These are phyloP conservation scores for Tenthredo notha DNA, from an alignment of 2,888 invertebrate species.

Conservation along the genomic window DNA sequence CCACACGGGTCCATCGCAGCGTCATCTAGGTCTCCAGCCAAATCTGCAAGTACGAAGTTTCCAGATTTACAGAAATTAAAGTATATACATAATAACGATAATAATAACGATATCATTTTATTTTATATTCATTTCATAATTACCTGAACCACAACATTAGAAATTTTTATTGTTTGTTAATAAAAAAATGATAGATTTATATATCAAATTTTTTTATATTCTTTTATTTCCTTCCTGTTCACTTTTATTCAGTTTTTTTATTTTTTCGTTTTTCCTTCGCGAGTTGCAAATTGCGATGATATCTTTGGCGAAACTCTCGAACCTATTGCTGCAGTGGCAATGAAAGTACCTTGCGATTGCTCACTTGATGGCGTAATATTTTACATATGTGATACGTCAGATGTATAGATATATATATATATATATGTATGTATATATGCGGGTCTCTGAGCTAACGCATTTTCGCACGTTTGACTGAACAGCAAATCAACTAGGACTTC, in stretches of 20 bases:
- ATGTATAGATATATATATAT: background rate
- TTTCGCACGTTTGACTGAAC: slow-evolving; percentile 44
- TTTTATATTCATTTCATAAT: background rate
- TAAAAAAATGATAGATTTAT: background rate
- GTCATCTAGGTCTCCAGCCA: slow-evolving; percentile 45
- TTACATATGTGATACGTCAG: slow-evolving; percentile 37
- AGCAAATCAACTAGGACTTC: slow-evolving; percentile 43
- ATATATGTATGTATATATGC: background rate
- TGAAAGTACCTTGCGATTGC: background rate
- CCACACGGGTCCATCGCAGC: slow-evolving; percentile 30
- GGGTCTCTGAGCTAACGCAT: slow-evolving; percentile 7
- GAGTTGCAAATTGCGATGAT: too few species aligned
- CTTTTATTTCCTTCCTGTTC: background rate
- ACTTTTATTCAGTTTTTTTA: background rate
- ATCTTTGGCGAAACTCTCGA: background rate
- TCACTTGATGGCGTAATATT: slow-evolving; percentile 22
- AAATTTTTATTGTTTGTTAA: background rate
- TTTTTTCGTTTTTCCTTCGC: too few species aligned
- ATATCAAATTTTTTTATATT: background rate
- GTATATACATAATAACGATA: background rate
- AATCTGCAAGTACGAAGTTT: slow-evolving; percentile 53
- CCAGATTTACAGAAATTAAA: slow-evolving; percentile 42
- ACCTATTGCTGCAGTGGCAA: too few species aligned
- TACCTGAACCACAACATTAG: background rate
- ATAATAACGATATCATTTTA: background rate